These are phyloP conservation scores for Schizothorax lantsangensis DNA, from an alignment of 2,797 vertebrate genomes.

Conservation along the genomic window DNA sequence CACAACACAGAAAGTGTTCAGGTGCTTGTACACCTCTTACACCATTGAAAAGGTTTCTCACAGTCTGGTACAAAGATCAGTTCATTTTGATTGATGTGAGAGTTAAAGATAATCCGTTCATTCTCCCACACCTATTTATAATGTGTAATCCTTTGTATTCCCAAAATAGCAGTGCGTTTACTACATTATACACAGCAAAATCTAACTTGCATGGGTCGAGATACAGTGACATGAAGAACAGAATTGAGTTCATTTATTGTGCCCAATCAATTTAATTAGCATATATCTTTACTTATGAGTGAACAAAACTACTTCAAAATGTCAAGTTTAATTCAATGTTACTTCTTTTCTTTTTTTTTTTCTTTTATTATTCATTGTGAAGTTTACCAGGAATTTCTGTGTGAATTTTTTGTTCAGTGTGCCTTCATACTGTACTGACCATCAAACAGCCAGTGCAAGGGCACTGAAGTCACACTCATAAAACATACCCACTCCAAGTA, in stretches of 20 bases:
- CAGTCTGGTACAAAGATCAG: slow-evolving; percentile 8
- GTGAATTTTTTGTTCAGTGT: not conserved
- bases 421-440: not conserved
- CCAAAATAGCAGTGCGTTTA: not conserved
- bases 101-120: slow-evolving; percentile 22
- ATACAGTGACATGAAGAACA: not conserved
- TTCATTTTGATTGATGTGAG: not conserved
- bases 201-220: not conserved
- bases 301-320: not conserved
- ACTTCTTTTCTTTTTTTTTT: not conserved
- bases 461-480: not conserved
- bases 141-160: not conserved
- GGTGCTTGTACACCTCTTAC: not conserved
- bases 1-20: not conserved
- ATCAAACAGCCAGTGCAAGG: not conserved
- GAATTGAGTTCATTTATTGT: not conserved
- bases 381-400: not conserved
- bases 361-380: not conserved
- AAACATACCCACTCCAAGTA: slow-evolving; percentile 6
- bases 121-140: not conserved
- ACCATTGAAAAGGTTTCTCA: not conserved
- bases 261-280: not conserved
- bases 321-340: not conserved
- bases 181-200: not conserved
- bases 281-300: not conserved